Evolutionary conservation across 2,113 vertebrate genomes (phyloP), one percentile per base, ranked within the genome.

Genomic region (Heterochromis multidens): DNA sequence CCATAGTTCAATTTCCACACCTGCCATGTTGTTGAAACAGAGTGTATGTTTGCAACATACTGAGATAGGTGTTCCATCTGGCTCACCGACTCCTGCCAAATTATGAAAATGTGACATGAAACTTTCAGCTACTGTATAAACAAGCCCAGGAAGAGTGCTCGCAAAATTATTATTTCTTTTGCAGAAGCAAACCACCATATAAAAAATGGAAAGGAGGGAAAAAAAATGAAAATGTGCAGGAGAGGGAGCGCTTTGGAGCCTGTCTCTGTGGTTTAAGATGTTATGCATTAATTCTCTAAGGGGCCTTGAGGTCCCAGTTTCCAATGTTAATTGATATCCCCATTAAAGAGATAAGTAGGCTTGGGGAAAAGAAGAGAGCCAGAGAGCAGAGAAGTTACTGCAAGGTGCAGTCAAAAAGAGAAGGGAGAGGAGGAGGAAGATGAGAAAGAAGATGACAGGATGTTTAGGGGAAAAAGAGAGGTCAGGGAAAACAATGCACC

Each of bases 301-400:
- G 88, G 86, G 87, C 89, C 84, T 89, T 76, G 77, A 83, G 87
- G 89, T 91, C 83, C 89, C 83, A 89, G 72, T 83, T 91, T 88
- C 90, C 85, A 79, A 80, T 95, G 90, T 93, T 94, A 93, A 94
- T 93, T 94, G 91, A 94, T 95, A 92, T 92, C 91, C 85, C 91
- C 83, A 92, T 95, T 94, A 92, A 92, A 90, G 81, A 93, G 89
- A 91, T 92, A 88, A 92, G 91, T 88, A 84, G 82, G 31, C 76
- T 81, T 13, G 7, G 12, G 81, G 79, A 85, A 83, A 60, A 85
- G 33, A 79, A 90, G 60, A 77, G 65, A 82, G 81, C 81, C 5
- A 82, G 80, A 57, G 89, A 85, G 87, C 88, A 82, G 81, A 82
- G 79, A 82, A 70, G 79, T 91, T 85, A 83, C 79, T 81, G 87